Base-by-base conservation (phyloP, 2,797 vertebrate species). In the Neopelma chrysocephalum region DNA sequence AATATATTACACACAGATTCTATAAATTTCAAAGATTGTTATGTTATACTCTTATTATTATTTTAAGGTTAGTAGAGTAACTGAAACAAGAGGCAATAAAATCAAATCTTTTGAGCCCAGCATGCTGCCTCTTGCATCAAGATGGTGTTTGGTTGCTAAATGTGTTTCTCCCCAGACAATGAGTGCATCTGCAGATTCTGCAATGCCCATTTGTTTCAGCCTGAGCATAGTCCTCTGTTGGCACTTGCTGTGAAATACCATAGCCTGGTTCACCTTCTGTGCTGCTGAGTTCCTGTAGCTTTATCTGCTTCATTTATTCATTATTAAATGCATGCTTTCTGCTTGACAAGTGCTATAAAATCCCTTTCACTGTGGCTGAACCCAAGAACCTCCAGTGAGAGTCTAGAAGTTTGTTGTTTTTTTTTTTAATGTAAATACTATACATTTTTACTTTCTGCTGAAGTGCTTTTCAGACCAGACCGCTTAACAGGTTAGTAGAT, bases 311-410 rank as follows among this genome's bases (percentile, higher is more conserved):
- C 0, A 0, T 94, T 96, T 96, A 94, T 95, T 95, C 81, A 92
- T 95, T 96, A 96, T 95, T 96, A 94, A 96, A 93, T 0, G 0
- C 34, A 23, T 77, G 26, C 81, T 87, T 96, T 90, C 91, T 96
- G 79, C 79, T 78, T 93, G 86, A 89, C 73, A 95, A 87, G 88
- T 92, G 90, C 81, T 93, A n/a, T 92, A 93, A 95, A 96, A 94
- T 90, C 75, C 57, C 61, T 85, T 90, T 87, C 68, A 51, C 81
- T 77, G 40, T 92, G 48, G 54, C 57, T 94, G 90, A 94, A 89
- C 81, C 45, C 27, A 87, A 40, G 90, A 94, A 77, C 45, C 53
- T 87, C 42, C 85, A 78, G 45, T 43, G 75, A 89, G 88, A 89
- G 60, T 48, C 81, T 90, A 78, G 80, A 84, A 82, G 38, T 40